phyloP scores from a whole-genome alignment of 2,113 vertebrate genomes.

The Numenius arquata region DNA sequence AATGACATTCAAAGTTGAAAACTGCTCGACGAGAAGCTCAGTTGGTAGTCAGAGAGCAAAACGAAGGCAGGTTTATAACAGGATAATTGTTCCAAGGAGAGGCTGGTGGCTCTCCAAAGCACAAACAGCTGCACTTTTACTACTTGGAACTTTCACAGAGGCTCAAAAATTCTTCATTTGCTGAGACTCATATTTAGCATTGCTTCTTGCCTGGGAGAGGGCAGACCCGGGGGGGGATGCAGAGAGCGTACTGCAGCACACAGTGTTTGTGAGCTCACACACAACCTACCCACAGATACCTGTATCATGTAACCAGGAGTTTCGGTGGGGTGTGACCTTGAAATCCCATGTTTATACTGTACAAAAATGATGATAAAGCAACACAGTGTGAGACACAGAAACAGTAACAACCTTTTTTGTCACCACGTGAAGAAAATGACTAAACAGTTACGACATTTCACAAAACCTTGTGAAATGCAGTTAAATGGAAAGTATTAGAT shows the following conservation, averaged over 20 bases:
- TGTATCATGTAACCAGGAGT: not conserved
- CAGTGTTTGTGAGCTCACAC: not conserved
- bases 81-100: not conserved
- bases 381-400: not conserved
- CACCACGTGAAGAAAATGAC: not conserved
- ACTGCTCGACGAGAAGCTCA: not conserved
- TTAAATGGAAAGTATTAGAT: not conserved
- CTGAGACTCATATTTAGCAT: not conserved
- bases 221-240: not conserved
- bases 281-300: not conserved
- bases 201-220: not conserved
- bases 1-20: not conserved
- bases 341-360: not conserved
- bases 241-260: not conserved
- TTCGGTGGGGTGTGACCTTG: not conserved
- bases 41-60: not conserved
- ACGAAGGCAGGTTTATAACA: not conserved
- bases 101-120: not conserved
- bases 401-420: not conserved
- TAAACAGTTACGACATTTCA: not conserved
- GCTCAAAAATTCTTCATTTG: not conserved
- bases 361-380: not conserved
- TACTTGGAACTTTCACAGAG: not conserved
- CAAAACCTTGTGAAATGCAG: not conserved
- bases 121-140: not conserved